These are phyloP conservation scores for Drosophila ohnishii DNA, from an alignment of 1,140 invertebrate species.

Conservation along the genomic window DNA sequence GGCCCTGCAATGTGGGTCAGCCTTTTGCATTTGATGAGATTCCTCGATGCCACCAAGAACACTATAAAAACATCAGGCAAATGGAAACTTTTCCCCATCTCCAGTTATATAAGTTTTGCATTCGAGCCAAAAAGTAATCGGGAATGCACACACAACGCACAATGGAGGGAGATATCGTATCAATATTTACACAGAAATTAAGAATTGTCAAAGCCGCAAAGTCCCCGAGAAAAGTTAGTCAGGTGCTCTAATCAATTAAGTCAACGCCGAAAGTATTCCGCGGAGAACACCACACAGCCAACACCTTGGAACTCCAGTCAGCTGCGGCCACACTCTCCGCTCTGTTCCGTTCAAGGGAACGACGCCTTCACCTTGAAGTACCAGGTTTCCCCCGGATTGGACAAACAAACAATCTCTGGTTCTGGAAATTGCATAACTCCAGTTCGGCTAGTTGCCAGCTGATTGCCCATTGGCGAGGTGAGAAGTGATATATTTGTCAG, in stretches of 20 bases:
- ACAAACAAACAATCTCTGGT: conserved; percentile 42
- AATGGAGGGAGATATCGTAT: conserved; percentile 45
- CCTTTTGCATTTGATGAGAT: conserved; percentile 9
- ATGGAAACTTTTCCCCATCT: conserved; percentile 21
- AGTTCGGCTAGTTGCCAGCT: conserved; percentile 34
- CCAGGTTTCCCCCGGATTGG: conserved; percentile 14
- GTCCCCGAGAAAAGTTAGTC: conserved; percentile 43
- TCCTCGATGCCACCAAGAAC: neutral
- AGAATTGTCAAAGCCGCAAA: conserved; percentile 59
- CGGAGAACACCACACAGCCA: conserved; percentile 6
- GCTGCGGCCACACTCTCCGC: conserved; percentile 7
- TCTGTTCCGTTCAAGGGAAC: neutral
- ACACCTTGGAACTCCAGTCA: conserved; percentile 11
- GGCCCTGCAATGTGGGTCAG: conserved; percentile 61
- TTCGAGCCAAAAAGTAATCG: conserved; percentile 33
- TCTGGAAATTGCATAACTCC: conserved; percentile 55
- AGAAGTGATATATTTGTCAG: conserved; percentile 62
- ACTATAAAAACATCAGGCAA: neutral
- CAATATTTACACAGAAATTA: conserved; percentile 69
- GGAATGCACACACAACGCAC: conserved; percentile 32
- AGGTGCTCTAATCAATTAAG: conserved; percentile 67
- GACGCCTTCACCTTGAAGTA: conserved; percentile 41
- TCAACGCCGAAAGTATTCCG: conserved; percentile 35
- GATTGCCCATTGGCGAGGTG: conserved; percentile 36
- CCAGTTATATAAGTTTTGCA: conserved; percentile 24